Conservation (phyloP, 2,113 vertebrate genomes). For the Ptyas mucosa region DNA sequence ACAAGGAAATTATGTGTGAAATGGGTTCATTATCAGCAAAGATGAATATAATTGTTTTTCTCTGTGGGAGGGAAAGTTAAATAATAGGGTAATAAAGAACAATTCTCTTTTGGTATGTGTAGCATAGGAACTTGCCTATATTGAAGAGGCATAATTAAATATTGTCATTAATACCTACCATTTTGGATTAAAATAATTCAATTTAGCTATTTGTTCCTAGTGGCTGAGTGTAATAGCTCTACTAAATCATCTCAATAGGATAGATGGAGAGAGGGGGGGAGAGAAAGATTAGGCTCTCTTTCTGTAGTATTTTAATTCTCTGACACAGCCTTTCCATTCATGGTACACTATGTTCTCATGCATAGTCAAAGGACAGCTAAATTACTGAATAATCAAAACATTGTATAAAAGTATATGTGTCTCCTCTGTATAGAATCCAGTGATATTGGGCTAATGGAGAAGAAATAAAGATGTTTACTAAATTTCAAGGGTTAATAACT, state of each 20-base stretch:
- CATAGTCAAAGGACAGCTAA: background rate
- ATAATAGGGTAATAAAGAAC: slow-evolving; percentile 43
- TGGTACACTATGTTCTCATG: background rate
- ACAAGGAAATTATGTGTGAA: slow-evolving; percentile 26
- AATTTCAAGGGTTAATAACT: background rate
- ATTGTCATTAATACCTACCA: background rate
- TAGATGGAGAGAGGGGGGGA: background rate
- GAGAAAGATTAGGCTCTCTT: background rate
- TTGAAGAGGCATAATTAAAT: background rate
- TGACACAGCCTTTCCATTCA: background rate
- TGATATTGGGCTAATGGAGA: background rate
- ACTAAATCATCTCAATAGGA: background rate
- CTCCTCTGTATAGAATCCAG: background rate
- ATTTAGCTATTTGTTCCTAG: background rate
- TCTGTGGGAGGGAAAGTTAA: slow-evolving; percentile 30
- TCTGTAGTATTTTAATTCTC: slow-evolving; percentile 3
- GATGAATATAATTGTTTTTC: slow-evolving; percentile 35
- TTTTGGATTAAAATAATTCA: background rate
- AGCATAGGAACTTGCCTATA: slow-evolving; percentile 8
- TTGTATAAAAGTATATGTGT: background rate
- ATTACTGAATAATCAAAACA: background rate
- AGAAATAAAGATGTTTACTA: background rate
- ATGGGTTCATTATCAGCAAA: slow-evolving; percentile 33
- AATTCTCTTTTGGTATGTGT: slow-evolving; percentile 41
- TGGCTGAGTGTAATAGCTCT: slow-evolving; percentile 5